Conservation (phyloP, 2,888 invertebrate species). For the Hydriomena furcata region DNA sequence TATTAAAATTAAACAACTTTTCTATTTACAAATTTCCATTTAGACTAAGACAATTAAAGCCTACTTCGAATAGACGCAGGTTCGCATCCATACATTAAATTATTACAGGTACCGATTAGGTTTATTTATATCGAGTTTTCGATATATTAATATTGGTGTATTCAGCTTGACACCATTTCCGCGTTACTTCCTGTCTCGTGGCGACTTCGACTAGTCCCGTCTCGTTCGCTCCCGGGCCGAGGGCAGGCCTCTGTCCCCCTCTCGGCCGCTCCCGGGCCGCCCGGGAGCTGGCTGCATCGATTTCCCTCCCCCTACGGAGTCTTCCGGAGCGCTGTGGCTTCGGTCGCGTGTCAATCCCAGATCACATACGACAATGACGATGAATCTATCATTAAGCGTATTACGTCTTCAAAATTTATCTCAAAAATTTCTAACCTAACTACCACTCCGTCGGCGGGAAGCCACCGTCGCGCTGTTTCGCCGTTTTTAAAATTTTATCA, state of each 20-base stretch:
- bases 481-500: slow-evolving; percentile 81
- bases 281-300: slow-evolving; percentile 62
- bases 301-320: slow-evolving; percentile 54
- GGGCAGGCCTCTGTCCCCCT: slow-evolving; percentile 32
- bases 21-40: slow-evolving; percentile 81
- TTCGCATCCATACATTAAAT: slow-evolving; percentile 80
- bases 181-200: slow-evolving; percentile 48
- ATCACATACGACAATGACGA: slow-evolving; percentile 46
- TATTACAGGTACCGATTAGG: slow-evolving; percentile 77
- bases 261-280: slow-evolving; percentile 33
- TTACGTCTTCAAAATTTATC: slow-evolving; percentile 50
- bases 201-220: slow-evolving; percentile 37
- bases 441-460: slow-evolving; percentile 50
- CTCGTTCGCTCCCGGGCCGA: slow-evolving; percentile 36
- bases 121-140: slow-evolving; percentile 58
- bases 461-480: slow-evolving; percentile 43
- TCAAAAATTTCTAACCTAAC: slow-evolving; percentile 56
- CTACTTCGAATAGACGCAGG: slow-evolving; percentile 82
- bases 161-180: slow-evolving; percentile 77
- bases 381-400: slow-evolving; percentile 50
- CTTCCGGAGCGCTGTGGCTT: slow-evolving; percentile 38
- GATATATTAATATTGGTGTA: slow-evolving; percentile 60
- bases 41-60: slow-evolving; percentile 82
- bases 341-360: slow-evolving; percentile 44
- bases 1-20: slow-evolving; percentile 64